Conservation (phyloP, 2,888 invertebrate species). For the Dryocosmus kuriphilus region DNA sequence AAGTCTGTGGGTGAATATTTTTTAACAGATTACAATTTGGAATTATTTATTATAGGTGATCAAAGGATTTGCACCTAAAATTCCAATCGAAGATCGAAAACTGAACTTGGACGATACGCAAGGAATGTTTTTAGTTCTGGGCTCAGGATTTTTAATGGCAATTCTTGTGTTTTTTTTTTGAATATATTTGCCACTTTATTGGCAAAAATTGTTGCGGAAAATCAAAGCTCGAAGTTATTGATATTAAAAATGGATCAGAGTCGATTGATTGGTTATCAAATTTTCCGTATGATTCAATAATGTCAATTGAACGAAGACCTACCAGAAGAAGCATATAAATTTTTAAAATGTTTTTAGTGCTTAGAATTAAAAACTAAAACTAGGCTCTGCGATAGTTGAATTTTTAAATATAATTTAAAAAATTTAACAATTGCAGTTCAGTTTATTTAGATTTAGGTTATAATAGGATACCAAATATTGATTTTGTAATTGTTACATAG, state of each 20-base stretch:
- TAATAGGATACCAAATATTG: too few relatives aligned
- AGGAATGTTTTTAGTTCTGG: conserved; percentile 89
- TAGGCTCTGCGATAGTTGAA: too few relatives aligned
- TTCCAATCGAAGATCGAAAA: conserved; percentile 83
- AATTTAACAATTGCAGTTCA: neutral
- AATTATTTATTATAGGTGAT: conserved; percentile 76
- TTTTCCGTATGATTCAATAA: neutral
- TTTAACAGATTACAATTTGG: too few relatives aligned
- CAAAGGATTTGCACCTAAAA: conserved; percentile 70
- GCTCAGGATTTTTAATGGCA: conserved; percentile 84
- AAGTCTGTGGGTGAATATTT: too few relatives aligned
- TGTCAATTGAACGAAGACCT: neutral
- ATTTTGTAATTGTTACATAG: too few relatives aligned
- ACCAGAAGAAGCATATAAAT: conserved; percentile 1
- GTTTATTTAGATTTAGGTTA: neutral
- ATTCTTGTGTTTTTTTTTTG: conserved; percentile 82
- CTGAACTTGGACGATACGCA: conserved; percentile 89
- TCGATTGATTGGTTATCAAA: neutral
- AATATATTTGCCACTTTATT: conserved; percentile 85
- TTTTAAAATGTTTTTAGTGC: neutral
- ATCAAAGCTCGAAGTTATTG: neutral
- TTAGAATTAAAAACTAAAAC: too few relatives aligned
- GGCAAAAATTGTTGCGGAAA: conserved; percentile 78
- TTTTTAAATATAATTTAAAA: too few relatives aligned
- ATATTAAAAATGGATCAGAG: neutral